Percentiles rank a stretch among this genome's conserved stretches.
phyloP scores from a whole-genome alignment of 2,797 vertebrate species.

The Eupleurogrammus muticus region DNA sequence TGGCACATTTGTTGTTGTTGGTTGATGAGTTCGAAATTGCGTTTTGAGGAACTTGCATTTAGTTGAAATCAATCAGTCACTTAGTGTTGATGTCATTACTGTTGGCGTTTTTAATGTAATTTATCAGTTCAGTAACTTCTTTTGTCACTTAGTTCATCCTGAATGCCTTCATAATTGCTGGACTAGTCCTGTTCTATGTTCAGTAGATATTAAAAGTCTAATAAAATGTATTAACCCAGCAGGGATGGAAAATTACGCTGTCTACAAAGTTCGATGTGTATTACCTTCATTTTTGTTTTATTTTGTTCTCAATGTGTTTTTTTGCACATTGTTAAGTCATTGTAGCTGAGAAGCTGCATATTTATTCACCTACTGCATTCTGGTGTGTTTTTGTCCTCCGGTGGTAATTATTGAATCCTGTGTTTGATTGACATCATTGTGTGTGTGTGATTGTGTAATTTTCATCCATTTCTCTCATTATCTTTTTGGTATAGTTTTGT shows the following conservation, averaged over 20 bases:
- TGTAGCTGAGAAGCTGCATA: constrained; percentile 3
- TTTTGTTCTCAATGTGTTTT: constrained; percentile 1
- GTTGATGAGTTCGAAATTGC: background rate
- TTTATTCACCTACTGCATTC: constrained; percentile 3
- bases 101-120: background rate
- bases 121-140: background rate
- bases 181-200: background rate
- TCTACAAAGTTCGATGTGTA: constrained; percentile 16
- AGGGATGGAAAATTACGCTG: constrained; percentile 6
- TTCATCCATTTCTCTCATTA: background rate
- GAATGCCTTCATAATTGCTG: background rate
- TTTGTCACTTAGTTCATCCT: background rate
- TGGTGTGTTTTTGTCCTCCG: constrained; percentile 7
- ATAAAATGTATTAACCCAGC: background rate
- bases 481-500: constrained; percentile 7
- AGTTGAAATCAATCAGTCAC: background rate
- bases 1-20: constrained; percentile 18
- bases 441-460: constrained; percentile 1
- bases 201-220: background rate
- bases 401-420: background rate
- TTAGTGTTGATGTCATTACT: constrained; percentile 1
- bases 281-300: constrained; percentile 5
- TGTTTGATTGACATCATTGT: constrained; percentile 7
- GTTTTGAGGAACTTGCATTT: background rate
- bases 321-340: background rate